A percentile compares a stretch with the other conserved stretches of the same genome.
Evolutionary conservation across 2,888 invertebrate genomes (phyloP).

Genomic region (Sympetrum striolatum): DNA sequence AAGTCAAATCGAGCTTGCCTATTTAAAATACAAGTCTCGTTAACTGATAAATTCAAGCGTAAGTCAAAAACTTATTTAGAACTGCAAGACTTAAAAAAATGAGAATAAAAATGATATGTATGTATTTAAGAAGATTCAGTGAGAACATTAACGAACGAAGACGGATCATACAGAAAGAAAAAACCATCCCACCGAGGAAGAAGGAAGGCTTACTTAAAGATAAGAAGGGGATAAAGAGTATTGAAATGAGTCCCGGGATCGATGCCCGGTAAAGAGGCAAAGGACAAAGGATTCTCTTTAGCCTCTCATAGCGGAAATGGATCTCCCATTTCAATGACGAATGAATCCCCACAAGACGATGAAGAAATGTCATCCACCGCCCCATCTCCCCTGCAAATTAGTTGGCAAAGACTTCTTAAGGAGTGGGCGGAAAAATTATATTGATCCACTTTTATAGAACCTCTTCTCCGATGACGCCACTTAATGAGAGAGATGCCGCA

Average conservation of each 20-base stretch:
- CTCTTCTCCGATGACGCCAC: too few species aligned
- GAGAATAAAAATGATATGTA: too few species aligned
- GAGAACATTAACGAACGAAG: too few species aligned
- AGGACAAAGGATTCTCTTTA: not conserved
- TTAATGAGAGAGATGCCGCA: too few species aligned
- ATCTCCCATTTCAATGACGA: not conserved
- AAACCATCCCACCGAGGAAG: not conserved
- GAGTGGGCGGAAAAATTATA: not conserved
- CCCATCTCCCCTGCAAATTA: not conserved
- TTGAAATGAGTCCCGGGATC: not conserved
- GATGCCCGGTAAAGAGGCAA: not conserved
- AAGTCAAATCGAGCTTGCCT: too few species aligned
- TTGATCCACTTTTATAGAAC: not conserved
- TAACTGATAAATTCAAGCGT: too few species aligned
- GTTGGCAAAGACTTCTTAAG: not conserved
- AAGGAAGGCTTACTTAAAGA: not conserved
- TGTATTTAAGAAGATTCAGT: too few species aligned
- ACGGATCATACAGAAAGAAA: too few species aligned
- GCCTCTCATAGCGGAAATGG: not conserved
- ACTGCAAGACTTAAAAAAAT: too few species aligned
- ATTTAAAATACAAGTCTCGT: too few species aligned
- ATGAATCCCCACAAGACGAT: not conserved
- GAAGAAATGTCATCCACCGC: not conserved
- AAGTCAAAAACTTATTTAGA: too few species aligned
- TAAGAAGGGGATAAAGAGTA: not conserved